Evolutionary conservation across 2,888 invertebrate genomes (phyloP).

Genomic region (Sarcophaga subvicina): DNA sequence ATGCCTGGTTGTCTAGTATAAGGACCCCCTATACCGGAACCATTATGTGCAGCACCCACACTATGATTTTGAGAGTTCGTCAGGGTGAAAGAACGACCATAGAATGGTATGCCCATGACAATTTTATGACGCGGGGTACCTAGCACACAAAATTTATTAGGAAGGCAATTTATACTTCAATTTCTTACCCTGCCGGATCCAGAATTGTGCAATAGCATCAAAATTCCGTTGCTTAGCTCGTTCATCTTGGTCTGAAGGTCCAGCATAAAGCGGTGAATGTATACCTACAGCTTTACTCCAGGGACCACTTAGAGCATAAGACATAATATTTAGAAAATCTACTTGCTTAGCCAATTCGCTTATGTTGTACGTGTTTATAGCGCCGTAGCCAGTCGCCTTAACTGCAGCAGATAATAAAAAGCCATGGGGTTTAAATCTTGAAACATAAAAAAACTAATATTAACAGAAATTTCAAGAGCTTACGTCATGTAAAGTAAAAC

Average conservation of each 20-base stretch:
- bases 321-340: conserved; percentile 87
- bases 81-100: conserved; percentile 87
- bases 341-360: conserved; percentile 83
- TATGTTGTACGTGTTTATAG: conserved; percentile 73
- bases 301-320: conserved; percentile 88
- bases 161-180: background rate
- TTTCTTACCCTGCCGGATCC: conserved; percentile 87
- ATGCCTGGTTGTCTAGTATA: conserved; percentile 85
- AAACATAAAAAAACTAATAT: background rate
- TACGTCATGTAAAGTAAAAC: too few relatives aligned
- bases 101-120: conserved; percentile 87
- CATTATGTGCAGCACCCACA: conserved; percentile 66
- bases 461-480: background rate
- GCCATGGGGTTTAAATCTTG: conserved; percentile 23
- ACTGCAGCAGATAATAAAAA: conserved; percentile 82
- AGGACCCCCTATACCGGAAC: conserved; percentile 82
- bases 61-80: conserved; percentile 74
- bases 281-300: conserved; percentile 86
- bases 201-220: conserved; percentile 91
- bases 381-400: conserved; percentile 74
- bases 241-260: conserved; percentile 79
- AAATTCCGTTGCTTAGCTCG: conserved; percentile 85
- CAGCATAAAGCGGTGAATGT: conserved; percentile 86
- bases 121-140: conserved; percentile 86
- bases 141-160: background rate